Evolutionary conservation across 2,797 vertebrate genomes (phyloP).

Genomic region (Rhinogobio ventralis): DNA sequence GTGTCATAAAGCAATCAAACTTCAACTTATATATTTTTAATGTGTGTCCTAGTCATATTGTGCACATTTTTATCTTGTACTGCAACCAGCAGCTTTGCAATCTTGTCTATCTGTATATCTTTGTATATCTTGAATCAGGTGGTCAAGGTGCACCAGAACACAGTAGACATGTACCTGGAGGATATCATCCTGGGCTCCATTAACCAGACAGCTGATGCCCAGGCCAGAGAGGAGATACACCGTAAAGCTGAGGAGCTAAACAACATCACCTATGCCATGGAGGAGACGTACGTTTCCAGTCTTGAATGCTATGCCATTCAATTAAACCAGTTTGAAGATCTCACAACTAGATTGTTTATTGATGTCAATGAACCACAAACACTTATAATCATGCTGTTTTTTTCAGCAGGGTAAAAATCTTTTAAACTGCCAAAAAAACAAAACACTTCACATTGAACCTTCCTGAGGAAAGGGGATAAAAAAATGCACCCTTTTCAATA

Average conservation of each 20-base stretch:
- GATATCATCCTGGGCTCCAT: constrained; percentile 84
- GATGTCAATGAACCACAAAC: background rate
- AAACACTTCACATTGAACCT: background rate
- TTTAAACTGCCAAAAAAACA: background rate
- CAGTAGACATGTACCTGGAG: constrained; percentile 90
- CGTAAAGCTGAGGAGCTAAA: constrained; percentile 86
- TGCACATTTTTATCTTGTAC: background rate
- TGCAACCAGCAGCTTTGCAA: background rate
- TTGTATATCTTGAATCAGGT: constrained; percentile 83
- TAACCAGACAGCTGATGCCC: constrained; percentile 82
- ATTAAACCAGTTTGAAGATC: background rate
- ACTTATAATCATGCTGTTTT: background rate
- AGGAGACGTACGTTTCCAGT: constrained; percentile 79
- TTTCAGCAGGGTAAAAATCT: background rate
- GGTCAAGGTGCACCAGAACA: constrained; percentile 88
- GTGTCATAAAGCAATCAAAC: background rate
- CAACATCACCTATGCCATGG: constrained; percentile 85
- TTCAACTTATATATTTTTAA: background rate
- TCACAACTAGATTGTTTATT: background rate
- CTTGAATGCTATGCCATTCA: background rate
- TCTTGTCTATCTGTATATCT: background rate
- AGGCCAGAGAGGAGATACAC: constrained; percentile 88
- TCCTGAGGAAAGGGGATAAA: background rate
- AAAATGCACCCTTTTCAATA: background rate
- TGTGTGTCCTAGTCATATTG: background rate